Conservation (phyloP, 1,140 invertebrate species). For the Theocolax elegans region DNA sequence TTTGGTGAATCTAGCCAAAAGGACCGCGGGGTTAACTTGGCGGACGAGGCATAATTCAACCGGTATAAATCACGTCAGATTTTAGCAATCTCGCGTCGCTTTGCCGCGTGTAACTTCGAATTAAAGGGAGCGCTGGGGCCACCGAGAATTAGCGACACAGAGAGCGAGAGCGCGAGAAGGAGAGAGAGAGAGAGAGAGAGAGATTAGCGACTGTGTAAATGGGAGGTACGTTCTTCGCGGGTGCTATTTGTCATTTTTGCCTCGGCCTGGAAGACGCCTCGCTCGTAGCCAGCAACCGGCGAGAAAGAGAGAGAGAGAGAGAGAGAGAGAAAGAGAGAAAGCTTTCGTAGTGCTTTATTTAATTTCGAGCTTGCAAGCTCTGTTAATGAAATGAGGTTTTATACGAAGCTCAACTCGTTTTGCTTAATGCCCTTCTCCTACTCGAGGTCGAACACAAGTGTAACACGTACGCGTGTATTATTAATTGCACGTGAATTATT, state of each 20-base stretch:
- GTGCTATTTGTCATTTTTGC: conserved; percentile 55
- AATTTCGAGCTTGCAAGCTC: conserved; percentile 17
- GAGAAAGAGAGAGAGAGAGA: no score
- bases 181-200: conserved; percentile 33
- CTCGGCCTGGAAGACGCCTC: conserved; percentile 3
- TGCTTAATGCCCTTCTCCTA: no score
- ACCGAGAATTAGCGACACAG: conserved; percentile 30
- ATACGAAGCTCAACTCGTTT: no score
- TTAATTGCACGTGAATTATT: no score
- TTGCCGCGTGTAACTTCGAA: conserved; percentile 48
- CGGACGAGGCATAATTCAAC: conserved; percentile 14
- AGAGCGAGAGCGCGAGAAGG: background rate
- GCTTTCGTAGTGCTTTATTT: conserved; percentile 2
- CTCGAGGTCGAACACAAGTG: no score
- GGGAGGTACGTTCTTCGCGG: conserved; percentile 47
- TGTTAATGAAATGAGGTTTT: no score
- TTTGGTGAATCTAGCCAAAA: no score
- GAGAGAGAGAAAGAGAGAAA: background rate
- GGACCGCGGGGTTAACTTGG: background rate
- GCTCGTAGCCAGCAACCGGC: no score
- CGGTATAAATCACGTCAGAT: conserved; percentile 39
- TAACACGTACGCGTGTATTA: no score
- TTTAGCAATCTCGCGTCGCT: conserved; percentile 50
- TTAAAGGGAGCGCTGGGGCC: conserved; percentile 43
- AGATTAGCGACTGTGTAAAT: conserved; percentile 57